Percentiles rank a stretch among this genome's conserved stretches.
phyloP scores from a whole-genome alignment of 1,140 invertebrate genomes.

The Lineus longissimus region DNA sequence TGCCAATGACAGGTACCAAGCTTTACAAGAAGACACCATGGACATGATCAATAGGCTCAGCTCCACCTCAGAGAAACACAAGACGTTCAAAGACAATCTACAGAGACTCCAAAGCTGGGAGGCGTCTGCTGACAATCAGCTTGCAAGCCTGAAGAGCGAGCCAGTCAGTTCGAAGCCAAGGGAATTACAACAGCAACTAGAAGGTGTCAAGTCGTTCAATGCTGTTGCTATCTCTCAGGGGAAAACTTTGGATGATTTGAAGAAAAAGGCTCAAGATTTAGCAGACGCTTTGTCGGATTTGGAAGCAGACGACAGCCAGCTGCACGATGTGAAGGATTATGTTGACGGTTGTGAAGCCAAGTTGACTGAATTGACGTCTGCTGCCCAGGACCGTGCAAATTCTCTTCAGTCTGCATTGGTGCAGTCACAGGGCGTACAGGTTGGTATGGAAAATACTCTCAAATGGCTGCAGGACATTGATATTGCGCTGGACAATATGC shows the following conservation, averaged over 20 bases:
- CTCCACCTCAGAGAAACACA: slow-evolving; percentile 68
- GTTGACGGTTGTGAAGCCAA: slow-evolving; percentile 75
- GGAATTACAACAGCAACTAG: slow-evolving; percentile 81
- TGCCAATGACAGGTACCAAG: slow-evolving; percentile 18
- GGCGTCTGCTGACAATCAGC: slow-evolving; percentile 73
- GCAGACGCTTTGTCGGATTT: slow-evolving; percentile 68
- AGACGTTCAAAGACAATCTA: slow-evolving; percentile 77
- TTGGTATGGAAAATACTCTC: slow-evolving; percentile 80
- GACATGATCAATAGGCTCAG: slow-evolving; percentile 1
- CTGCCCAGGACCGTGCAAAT: slow-evolving; percentile 33
- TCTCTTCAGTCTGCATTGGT: slow-evolving; percentile 72
- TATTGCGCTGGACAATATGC: slow-evolving; percentile 66
- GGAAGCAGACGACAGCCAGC: slow-evolving; percentile 69
- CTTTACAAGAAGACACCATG: neutral
- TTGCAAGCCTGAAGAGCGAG: slow-evolving; percentile 72
- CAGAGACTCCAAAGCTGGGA: slow-evolving; percentile 81
- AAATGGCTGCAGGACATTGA: slow-evolving; percentile 82
- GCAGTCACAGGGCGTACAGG: slow-evolving; percentile 90
- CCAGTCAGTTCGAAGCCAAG: slow-evolving; percentile 80
- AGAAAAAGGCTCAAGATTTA: slow-evolving; percentile 36
- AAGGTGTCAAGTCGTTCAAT: slow-evolving; percentile 76
- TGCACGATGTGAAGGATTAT: slow-evolving; percentile 71
- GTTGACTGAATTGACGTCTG: slow-evolving; percentile 63
- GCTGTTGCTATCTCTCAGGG: slow-evolving; percentile 83
- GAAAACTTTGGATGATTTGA: slow-evolving; percentile 71